These are phyloP conservation scores for Triplophysa siluroides DNA, from an alignment of 2,113 vertebrate species.

Conservation along the genomic window DNA sequence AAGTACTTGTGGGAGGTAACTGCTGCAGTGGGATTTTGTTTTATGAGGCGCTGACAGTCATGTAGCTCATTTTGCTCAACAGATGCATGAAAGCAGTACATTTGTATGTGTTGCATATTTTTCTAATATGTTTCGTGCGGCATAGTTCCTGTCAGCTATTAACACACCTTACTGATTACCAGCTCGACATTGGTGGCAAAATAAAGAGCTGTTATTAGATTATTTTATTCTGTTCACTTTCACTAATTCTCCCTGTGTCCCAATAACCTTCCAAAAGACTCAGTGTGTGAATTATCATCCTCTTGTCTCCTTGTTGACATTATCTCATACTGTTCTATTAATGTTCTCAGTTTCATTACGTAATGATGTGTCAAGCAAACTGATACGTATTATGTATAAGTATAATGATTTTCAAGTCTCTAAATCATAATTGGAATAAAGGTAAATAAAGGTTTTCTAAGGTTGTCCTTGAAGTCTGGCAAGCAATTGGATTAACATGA, in stretches of 20 bases:
- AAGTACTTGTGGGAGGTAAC: too few species aligned
- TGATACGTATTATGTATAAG: too few species aligned
- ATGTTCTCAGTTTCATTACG: neutral
- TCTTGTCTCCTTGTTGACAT: neutral
- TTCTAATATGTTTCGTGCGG: slow-evolving; percentile 26
- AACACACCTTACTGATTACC: slow-evolving; percentile 22
- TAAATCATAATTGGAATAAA: neutral
- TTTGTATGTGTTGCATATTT: neutral
- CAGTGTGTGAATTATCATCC: slow-evolving; percentile 21
- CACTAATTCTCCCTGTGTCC: slow-evolving; percentile 24
- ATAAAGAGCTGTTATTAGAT: slow-evolving; percentile 22
- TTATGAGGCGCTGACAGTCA: too few species aligned
- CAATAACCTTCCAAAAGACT: neutral
- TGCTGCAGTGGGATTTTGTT: neutral
- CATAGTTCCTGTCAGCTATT: slow-evolving; percentile 26
- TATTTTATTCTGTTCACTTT: slow-evolving; percentile 14
- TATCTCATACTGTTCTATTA: neutral
- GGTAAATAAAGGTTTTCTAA: neutral
- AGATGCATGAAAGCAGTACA: neutral
- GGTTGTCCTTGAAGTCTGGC: neutral
- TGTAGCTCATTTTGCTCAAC: neutral
- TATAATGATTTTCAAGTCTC: neutral
- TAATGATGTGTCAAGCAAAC: neutral
- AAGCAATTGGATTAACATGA: too few species aligned
- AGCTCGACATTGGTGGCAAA: slow-evolving; percentile 41